These are phyloP conservation scores for Etheostoma spectabile DNA, from an alignment of 2,113 vertebrate species.

Conservation along the genomic window DNA sequence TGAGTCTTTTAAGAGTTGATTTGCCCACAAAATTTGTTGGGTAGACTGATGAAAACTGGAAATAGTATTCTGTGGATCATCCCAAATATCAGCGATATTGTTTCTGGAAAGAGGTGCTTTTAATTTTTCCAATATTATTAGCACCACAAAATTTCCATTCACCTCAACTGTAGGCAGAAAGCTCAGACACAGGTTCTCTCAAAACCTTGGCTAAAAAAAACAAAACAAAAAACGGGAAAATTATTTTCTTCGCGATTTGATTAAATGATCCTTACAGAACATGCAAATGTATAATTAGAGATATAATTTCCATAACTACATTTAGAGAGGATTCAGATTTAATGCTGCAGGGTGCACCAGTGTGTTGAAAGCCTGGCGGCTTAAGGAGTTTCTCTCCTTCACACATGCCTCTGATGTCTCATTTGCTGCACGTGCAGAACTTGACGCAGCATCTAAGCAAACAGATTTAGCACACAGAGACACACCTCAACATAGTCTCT, in stretches of 20 bases:
- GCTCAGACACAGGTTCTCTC: neutral
- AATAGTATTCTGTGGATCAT: neutral
- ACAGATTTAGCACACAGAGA: slow-evolving; percentile 2
- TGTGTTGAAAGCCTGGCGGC: no score
- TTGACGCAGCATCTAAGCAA: slow-evolving; percentile 8
- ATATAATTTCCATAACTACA: neutral
- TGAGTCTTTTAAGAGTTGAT: no score
- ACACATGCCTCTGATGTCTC: neutral
- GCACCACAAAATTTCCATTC: neutral
- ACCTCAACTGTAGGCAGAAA: neutral
- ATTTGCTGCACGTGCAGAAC: slow-evolving; percentile 10
- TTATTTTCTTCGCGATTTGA: neutral
- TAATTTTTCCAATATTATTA: neutral
- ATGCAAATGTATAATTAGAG: neutral
- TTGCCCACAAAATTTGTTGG: neutral
- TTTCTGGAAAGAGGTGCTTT: neutral
- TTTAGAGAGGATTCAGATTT: neutral
- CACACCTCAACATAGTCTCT: slow-evolving; percentile 97
- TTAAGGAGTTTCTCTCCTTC: neutral
- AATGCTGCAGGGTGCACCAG: neutral
- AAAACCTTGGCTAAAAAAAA: neutral
- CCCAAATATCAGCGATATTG: neutral
- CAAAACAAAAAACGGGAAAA: neutral
- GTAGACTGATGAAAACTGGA: neutral
- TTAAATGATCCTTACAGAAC: neutral